phyloP scores from a whole-genome alignment of 2,113 vertebrate genomes.

The Cephalophus harveyi region DNA sequence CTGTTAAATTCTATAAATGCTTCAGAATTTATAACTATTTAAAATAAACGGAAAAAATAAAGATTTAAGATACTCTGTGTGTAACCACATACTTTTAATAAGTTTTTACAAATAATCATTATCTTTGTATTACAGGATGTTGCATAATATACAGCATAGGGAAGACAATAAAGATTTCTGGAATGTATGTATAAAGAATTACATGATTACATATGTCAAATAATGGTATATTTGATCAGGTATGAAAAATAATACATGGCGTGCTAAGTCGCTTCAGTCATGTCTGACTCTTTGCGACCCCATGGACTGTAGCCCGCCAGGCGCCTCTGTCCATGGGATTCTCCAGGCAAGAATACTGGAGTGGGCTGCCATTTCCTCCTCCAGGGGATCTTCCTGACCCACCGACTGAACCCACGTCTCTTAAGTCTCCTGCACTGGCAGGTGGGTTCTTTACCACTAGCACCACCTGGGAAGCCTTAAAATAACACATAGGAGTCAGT shows the following conservation, averaged over 20 bases:
- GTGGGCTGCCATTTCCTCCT: background rate
- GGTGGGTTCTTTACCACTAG: background rate
- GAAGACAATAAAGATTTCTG: background rate
- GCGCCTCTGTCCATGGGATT: background rate
- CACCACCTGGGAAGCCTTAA: background rate
- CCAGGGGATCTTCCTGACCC: background rate
- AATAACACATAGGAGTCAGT: background rate
- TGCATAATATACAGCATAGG: background rate
- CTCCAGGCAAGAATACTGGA: background rate
- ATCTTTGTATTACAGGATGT: background rate
- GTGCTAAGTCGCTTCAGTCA: background rate
- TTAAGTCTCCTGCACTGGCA: background rate
- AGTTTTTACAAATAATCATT: background rate
- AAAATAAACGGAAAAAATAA: slow-evolving; percentile 25
- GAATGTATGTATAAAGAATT: background rate
- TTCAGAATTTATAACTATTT: slow-evolving; percentile 19
- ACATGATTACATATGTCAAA: background rate
- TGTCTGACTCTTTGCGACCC: background rate
- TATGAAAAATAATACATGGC: background rate
- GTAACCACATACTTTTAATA: background rate
- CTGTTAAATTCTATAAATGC: background rate
- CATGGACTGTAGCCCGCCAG: background rate
- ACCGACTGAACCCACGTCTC: background rate
- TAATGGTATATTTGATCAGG: background rate
- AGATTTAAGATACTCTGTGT: background rate